Evolutionary conservation across 2,113 vertebrate species (phyloP).

Genomic region (Acanthochromis polyacanthus): DNA sequence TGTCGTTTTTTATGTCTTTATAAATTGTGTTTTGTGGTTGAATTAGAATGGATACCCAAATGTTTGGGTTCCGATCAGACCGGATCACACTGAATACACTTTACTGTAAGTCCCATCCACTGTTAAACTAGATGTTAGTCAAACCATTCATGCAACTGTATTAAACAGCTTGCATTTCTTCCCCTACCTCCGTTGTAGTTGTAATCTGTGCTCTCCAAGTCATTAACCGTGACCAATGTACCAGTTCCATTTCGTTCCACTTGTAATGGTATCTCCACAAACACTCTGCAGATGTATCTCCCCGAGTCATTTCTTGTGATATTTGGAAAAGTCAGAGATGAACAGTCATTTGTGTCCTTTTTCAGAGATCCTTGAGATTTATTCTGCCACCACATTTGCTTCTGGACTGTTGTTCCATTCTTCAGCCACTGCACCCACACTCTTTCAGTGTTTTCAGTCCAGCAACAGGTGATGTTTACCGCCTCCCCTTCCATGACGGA

Average conservation of each 20-base stretch:
- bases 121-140: too few relatives aligned
- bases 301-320: not conserved
- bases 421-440: accelerated
- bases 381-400: accelerated
- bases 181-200: not conserved
- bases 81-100: too few relatives aligned
- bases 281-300: slow-evolving; percentile 24
- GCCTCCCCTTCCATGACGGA: accelerated
- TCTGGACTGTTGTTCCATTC: accelerated
- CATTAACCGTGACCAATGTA: slow-evolving; percentile 41
- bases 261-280: accelerated
- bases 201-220: accelerated
- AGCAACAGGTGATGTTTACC: slow-evolving; percentile 35
- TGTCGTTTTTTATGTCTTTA: too few relatives aligned
- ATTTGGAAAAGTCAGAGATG: not conserved
- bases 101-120: too few relatives aligned
- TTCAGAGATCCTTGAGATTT: accelerated
- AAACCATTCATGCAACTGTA: too few relatives aligned
- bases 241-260: accelerated
- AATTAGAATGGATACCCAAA: too few relatives aligned
- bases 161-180: not conserved
- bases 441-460: accelerated
- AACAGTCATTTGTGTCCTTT: not conserved
- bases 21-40: too few relatives aligned
- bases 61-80: too few relatives aligned